Conservation (phyloP, 37 sponge, comb jelly and placozoan genomes). For the Spongilla lacustris region DNA sequence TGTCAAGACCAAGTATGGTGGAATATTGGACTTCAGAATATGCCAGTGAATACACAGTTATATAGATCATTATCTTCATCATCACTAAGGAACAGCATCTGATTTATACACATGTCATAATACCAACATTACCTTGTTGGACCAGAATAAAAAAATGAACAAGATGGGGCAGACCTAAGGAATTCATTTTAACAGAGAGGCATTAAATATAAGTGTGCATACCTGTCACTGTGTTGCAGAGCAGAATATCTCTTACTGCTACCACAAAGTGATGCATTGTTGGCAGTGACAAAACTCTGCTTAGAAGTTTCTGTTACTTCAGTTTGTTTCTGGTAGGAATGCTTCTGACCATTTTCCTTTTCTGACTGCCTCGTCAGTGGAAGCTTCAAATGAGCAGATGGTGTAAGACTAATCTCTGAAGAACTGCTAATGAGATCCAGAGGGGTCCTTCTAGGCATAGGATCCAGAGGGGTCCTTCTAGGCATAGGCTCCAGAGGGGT, state of each 20-base stretch:
- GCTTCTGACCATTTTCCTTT: background rate
- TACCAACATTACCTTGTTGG: conserved; percentile 9
- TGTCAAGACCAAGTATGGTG: no score
- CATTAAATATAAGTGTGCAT: background rate
- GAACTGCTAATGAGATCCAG: background rate
- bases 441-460: no score
- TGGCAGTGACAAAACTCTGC: background rate
- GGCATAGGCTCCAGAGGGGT: no score
- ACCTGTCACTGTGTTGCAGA: background rate
- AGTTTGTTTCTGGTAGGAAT: background rate
- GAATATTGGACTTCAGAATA: conserved; percentile 13
- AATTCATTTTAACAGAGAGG: background rate
- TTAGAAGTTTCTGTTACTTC: background rate
- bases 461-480: no score
- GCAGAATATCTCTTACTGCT: background rate
- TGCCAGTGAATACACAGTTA: conserved; percentile 47
- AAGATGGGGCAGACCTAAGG: background rate
- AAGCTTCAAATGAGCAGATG: background rate
- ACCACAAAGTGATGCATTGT: background rate
- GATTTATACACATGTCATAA: background rate
- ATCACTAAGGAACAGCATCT: background rate
- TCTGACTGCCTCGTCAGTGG: background rate
- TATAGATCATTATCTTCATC: conserved; percentile 41
- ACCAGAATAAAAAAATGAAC: conserved; percentile 47
- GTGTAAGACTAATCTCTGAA: background rate